These are phyloP conservation scores for Dreissena rostriformis DNA, from an alignment of 1,140 invertebrate species.

Conservation along the genomic window DNA sequence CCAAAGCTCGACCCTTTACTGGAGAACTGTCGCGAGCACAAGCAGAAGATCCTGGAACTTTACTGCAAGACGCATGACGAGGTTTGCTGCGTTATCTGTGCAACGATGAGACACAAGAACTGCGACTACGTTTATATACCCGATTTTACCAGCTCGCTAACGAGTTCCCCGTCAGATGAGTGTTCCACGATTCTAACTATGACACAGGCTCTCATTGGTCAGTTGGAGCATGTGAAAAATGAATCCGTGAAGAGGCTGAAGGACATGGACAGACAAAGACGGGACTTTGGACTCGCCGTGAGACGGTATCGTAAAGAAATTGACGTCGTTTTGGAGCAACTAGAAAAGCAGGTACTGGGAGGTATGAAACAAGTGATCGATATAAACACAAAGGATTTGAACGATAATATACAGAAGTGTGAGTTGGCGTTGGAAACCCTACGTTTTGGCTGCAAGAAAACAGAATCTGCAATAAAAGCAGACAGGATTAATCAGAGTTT, in stretches of 20 bases:
- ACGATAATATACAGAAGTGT: constrained; percentile 41
- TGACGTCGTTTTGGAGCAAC: constrained; percentile 34
- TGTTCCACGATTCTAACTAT: constrained; percentile 33
- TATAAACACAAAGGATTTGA: constrained; percentile 30
- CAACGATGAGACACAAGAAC: constrained; percentile 34
- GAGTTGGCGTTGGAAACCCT: constrained; percentile 22
- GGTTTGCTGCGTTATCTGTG: constrained; percentile 51
- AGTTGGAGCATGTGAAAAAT: constrained; percentile 42
- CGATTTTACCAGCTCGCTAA: constrained; percentile 24
- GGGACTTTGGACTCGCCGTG: constrained; percentile 28
- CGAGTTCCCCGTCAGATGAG: constrained; percentile 21
- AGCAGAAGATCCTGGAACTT: constrained; percentile 43
- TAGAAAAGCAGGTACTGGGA: constrained; percentile 44
- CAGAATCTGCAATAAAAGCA: constrained; percentile 32
- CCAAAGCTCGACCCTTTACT: background rate
- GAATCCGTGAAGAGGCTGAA: constrained; percentile 40
- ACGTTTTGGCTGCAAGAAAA: constrained; percentile 1
- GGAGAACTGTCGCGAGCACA: constrained; percentile 27
- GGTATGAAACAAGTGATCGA: constrained; percentile 51
- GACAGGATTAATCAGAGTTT: constrained; percentile 29
- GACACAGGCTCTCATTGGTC: constrained; percentile 36
- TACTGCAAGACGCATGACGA: constrained; percentile 51
- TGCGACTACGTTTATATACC: constrained; percentile 50
- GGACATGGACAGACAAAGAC: constrained; percentile 47
- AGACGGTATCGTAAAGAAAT: constrained; percentile 44